Evolutionary conservation across 64 coral and sea anemone species (phyloP).

Genomic region (Dendronephthya gigantea): DNA sequence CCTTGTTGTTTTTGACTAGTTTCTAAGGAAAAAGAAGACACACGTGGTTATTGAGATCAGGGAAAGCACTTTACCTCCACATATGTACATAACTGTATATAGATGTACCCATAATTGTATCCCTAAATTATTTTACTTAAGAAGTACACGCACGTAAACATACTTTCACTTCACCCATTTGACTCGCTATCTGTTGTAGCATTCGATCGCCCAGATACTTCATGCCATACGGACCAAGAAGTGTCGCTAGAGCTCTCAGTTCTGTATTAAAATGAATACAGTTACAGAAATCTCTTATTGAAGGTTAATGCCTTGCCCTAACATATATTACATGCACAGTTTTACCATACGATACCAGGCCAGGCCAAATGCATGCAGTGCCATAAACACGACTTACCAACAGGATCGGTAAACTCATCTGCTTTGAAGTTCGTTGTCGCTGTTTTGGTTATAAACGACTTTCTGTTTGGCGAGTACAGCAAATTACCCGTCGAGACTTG

Average conservation of each 20-base stretch:
- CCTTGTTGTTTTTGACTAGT: slow-evolving; percentile 81
- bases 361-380: not conserved
- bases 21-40: slow-evolving; percentile 56
- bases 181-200: slow-evolving; percentile 77
- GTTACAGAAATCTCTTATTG: not conserved
- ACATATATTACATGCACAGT: too few relatives aligned
- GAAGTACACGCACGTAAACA: not conserved
- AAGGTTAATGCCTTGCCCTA: not conserved
- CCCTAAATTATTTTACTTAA: not conserved
- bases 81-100: too few relatives aligned
- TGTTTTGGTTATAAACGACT: slow-evolving; percentile 66
- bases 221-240: slow-evolving; percentile 96
- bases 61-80: too few relatives aligned
- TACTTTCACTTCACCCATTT: slow-evolving; percentile 90
- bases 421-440: slow-evolving; percentile 53
- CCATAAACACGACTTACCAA: slow-evolving; percentile 32
- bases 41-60: too few relatives aligned
- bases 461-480: slow-evolving; percentile 60
- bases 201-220: slow-evolving; percentile 79
- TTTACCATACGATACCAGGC: too few relatives aligned
- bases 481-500: slow-evolving; percentile 78
- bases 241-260: slow-evolving; percentile 60
- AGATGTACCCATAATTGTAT: too few relatives aligned
- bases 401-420: slow-evolving; percentile 77
- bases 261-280: slow-evolving; percentile 30